These are phyloP conservation scores for Drosophila azteca DNA, from an alignment of 1,140 invertebrate genomes.

Conservation along the genomic window DNA sequence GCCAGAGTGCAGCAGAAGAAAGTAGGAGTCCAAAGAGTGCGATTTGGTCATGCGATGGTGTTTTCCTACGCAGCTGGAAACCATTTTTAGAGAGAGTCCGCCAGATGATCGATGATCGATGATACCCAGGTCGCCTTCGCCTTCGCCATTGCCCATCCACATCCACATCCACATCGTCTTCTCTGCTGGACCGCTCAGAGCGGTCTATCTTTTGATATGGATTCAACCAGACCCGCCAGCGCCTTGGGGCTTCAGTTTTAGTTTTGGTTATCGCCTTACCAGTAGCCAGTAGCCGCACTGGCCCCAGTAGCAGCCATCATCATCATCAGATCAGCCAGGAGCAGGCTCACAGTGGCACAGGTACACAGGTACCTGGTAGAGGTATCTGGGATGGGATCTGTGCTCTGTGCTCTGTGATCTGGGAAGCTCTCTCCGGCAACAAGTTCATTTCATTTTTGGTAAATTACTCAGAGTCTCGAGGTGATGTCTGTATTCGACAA, in stretches of 20 bases:
- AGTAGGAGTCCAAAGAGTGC: constrained; percentile 60
- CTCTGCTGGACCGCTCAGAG: constrained; percentile 6
- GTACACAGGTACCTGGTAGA: neutral
- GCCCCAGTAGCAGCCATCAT: constrained; percentile 10
- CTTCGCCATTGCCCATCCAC: constrained; percentile 11
- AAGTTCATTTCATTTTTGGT: constrained; percentile 79
- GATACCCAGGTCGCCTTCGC: constrained; percentile 70
- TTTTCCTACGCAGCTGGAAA: constrained; percentile 82
- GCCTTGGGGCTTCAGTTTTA: constrained; percentile 75
- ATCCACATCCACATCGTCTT: too few species aligned
- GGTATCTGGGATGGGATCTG: constrained; percentile 29
- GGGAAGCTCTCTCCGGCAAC: constrained; percentile 55
- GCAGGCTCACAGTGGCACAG: constrained; percentile 1
- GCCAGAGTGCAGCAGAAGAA: constrained; percentile 65
- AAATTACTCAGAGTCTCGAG: constrained; percentile 66
- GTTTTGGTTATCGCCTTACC: constrained; percentile 75
- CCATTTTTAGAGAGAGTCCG: constrained; percentile 77
- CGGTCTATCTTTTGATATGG: constrained; percentile 58
- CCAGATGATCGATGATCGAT: constrained; percentile 82
- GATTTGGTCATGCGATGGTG: constrained; percentile 83
- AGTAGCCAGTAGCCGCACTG: constrained; percentile 30
- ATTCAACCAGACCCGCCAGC: constrained; percentile 59
- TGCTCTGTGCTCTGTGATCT: constrained; percentile 13
- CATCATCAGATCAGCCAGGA: constrained; percentile 37
- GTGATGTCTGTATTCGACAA: constrained; percentile 78